Evolutionary conservation across 2,113 vertebrate genomes (phyloP).

Genomic region (Cochlearius cochlearius): DNA sequence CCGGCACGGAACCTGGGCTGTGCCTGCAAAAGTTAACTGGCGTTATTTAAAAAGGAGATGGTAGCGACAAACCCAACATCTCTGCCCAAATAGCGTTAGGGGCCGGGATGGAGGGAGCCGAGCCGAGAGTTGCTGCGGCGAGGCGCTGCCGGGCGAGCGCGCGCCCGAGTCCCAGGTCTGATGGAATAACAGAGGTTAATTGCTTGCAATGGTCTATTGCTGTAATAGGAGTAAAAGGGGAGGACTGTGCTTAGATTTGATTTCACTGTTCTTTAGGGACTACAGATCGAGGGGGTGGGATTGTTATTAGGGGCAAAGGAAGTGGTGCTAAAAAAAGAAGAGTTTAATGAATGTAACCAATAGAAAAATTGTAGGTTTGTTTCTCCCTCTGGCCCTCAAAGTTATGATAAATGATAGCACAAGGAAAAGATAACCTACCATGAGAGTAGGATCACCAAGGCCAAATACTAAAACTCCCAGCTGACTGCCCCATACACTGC

Average conservation of each 20-base stretch:
- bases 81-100: slow-evolving; percentile 4
- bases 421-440: slow-evolving; percentile 96
- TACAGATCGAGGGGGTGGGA: slow-evolving; percentile 73
- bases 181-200: slow-evolving; percentile 83
- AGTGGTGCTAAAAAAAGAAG: slow-evolving; percentile 70
- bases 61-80: slow-evolving; percentile 43
- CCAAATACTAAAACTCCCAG: slow-evolving; percentile 99
- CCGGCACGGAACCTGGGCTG: slow-evolving; percentile 73
- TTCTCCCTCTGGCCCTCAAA: slow-evolving; percentile 80
- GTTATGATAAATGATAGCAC: slow-evolving; percentile 98
- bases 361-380: slow-evolving; percentile 78
- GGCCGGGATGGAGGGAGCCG: slow-evolving; percentile 44
- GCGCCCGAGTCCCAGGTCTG: slow-evolving; percentile 71
- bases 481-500: slow-evolving; percentile 94
- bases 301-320: slow-evolving; percentile 71
- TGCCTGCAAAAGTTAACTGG: slow-evolving; percentile 74
- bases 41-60: slow-evolving; percentile 72
- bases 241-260: slow-evolving; percentile 77
- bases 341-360: slow-evolving; percentile 78
- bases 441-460: slow-evolving; percentile 93
- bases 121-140: slow-evolving; percentile 35
- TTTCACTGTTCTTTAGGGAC: slow-evolving; percentile 84
- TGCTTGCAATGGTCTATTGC: slow-evolving; percentile 78
- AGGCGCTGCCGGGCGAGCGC: slow-evolving; percentile 49
- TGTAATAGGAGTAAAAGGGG: slow-evolving; percentile 75